phyloP scores from a whole-genome alignment of 2,797 vertebrate species.

The Clangula hyemalis region DNA sequence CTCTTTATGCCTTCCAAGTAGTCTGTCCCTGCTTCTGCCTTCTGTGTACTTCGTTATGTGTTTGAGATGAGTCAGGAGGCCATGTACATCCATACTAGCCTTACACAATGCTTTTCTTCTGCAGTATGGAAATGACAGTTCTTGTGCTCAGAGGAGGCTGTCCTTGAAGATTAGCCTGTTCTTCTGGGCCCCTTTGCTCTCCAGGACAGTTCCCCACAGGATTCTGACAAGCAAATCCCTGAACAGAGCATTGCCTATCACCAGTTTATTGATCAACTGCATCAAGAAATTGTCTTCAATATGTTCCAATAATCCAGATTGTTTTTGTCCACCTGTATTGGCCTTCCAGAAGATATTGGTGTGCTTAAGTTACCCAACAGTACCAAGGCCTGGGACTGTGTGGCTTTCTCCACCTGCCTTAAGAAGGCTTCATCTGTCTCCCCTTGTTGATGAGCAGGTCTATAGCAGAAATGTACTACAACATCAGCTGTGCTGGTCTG shows the following conservation, averaged over 20 bases:
- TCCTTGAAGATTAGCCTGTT: neutral
- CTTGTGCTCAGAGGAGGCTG: neutral
- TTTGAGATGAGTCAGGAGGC: neutral
- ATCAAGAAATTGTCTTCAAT: neutral
- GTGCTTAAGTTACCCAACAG: neutral
- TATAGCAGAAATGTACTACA: neutral
- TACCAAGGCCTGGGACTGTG: fast-evolving
- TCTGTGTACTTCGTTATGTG: neutral
- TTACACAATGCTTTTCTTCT: neutral
- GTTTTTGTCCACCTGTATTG: neutral
- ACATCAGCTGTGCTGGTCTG: neutral
- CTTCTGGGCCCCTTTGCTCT: neutral
- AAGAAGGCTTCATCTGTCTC: neutral
- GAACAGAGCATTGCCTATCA: neutral
- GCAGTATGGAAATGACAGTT: neutral
- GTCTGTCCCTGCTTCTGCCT: neutral
- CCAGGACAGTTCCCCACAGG: neutral
- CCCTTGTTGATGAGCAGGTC: neutral
- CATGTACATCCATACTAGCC: fast-evolving
- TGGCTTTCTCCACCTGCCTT: neutral
- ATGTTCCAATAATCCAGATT: neutral
- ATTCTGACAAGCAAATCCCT: neutral
- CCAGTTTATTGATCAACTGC: neutral
- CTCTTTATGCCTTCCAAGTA: neutral
- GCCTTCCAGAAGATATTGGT: neutral